Percentiles rank a stretch among this genome's conserved stretches.
Conservation (phyloP, 2,888 invertebrate genomes). For the Carterocephalus palaemon region DNA sequence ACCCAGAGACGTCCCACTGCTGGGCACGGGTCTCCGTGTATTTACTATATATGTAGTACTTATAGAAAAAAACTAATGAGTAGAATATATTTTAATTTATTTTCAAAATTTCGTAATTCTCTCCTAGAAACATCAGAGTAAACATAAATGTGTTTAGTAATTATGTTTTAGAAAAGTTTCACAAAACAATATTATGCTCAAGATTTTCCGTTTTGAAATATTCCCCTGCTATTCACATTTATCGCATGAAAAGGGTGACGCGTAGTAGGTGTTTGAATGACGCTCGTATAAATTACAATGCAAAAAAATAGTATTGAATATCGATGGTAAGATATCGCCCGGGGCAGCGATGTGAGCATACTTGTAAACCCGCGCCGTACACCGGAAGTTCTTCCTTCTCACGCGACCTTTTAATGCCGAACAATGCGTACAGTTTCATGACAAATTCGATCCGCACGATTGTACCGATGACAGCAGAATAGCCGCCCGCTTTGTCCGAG, state of each 20-base stretch:
- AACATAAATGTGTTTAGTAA: no score
- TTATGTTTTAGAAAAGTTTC: no score
- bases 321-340: conserved; percentile 68
- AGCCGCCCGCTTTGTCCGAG: conserved; percentile 49
- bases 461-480: conserved; percentile 58
- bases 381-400: conserved; percentile 77
- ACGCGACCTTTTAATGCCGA: conserved; percentile 55
- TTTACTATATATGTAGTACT: no score
- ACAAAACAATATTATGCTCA: no score
- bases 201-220: conserved; percentile 11
- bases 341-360: conserved; percentile 57
- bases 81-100: no score
- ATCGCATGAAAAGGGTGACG: conserved; percentile 10
- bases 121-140: no score
- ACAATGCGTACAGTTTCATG: conserved; percentile 66
- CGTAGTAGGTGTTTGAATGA: conserved; percentile 27
- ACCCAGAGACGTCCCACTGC: no score
- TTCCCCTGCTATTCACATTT: conserved; percentile 8
- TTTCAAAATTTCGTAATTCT: no score
- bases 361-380: conserved; percentile 38
- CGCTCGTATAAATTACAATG: conserved; percentile 37
- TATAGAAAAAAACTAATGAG: no score
- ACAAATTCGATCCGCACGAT: conserved; percentile 73
- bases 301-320: conserved; percentile 60
- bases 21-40: no score